Conservation (phyloP, 2,888 invertebrate species). For the Julus scanicus region DNA sequence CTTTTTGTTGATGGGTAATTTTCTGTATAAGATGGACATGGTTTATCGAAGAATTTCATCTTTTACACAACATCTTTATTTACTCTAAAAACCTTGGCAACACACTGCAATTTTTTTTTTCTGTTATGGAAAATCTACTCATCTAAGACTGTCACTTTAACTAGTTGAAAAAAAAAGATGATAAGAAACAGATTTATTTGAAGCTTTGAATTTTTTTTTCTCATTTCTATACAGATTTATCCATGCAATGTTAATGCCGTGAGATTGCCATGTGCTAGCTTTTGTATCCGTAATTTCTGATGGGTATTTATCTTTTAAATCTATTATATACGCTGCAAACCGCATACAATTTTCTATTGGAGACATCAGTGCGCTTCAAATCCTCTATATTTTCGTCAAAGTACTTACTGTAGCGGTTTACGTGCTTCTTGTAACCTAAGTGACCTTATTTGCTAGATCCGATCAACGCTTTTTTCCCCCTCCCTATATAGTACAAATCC, state of each 20-base stretch:
- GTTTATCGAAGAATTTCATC: neutral
- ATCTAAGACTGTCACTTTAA: neutral
- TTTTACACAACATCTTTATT: neutral
- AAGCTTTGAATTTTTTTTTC: constrained; percentile 9
- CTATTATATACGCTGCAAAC: constrained; percentile 30
- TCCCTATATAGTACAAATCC: neutral
- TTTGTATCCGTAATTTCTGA: constrained; percentile 42
- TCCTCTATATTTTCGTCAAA: neutral
- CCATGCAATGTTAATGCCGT: constrained; percentile 39
- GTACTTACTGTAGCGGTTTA: constrained; percentile 39
- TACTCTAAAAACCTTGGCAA: neutral
- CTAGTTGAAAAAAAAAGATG: constrained; percentile 3
- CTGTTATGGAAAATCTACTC: neutral
- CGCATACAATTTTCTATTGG: constrained; percentile 16
- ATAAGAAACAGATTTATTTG: constrained; percentile 42
- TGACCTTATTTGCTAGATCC: constrained; percentile 37
- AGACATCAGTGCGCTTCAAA: constrained; percentile 23
- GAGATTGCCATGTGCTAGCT: constrained; percentile 39
- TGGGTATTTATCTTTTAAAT: constrained; percentile 41
- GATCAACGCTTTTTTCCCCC: neutral
- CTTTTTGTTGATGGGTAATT: no score
- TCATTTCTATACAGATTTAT: constrained; percentile 34
- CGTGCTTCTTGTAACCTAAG: constrained; percentile 14
- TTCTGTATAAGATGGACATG: neutral
- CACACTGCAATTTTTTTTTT: neutral